Base-by-base conservation (phyloP, 2,113 vertebrate species). In the Entomyzon cyanotis region DNA sequence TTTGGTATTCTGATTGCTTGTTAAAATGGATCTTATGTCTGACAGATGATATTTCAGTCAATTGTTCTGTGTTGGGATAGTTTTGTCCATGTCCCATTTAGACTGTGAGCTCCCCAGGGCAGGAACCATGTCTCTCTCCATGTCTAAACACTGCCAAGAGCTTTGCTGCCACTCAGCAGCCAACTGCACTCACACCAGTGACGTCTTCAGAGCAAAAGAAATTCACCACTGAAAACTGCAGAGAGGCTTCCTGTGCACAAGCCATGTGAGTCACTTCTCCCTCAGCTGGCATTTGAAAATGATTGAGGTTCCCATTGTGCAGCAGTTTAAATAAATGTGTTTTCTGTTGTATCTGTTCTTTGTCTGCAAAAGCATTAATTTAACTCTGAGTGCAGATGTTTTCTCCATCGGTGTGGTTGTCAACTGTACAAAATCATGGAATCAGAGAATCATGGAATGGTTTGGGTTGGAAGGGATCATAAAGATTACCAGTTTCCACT, bases 301-400 rank as follows among this genome's bases (percentile, higher is more conserved):
- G 16, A 85, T 87, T 83, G 80, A 74, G 84, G 75, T 93, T 95
- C 92, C 60, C 62, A 37, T 93, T 97, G 71, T 96, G 86, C 68
- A 76, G 64, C 70, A 82, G 15, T 31, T 91, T 35, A 70, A 98
- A 98, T 98, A 98, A 98, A 98, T 42, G 67, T 23, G 2, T 93
- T 94, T 78, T 78, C 76, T 85, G 76, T 91, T 44, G 5, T 71
- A 25, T 70, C 44, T 76, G 46, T 33, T 90, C 39, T 81, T 92
- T 56, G 74, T 55, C 74, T 91, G 35, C 11, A 30, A 15, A 70
- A 84, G 69, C 46, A 33, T 83, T 80, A 1, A 87, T 86, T 74
- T 73, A 58, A 69, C 33, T 42, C 60, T 17, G 14, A 1, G 6
- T 4, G 13, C 55, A 47, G 59, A 37, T 63, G 15, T 75, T 94